Evolutionary conservation across 2,113 vertebrate genomes (phyloP), one percentile per base, ranked within the genome.

Genomic region (Muntiacus reevesi): DNA sequence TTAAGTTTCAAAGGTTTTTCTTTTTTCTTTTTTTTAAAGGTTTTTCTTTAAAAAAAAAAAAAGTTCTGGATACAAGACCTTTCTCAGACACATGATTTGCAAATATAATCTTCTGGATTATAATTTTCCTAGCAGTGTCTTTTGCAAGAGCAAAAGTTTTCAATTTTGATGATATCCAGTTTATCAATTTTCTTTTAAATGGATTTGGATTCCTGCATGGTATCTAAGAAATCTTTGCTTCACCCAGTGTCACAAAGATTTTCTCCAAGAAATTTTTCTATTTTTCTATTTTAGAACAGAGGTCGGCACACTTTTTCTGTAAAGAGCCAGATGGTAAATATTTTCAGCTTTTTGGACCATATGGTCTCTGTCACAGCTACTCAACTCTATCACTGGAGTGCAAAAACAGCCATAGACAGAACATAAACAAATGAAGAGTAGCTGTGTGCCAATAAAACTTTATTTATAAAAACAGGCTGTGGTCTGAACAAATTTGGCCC

Each of bases 291-390:
- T 94, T 85, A 59, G 59, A 94, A 92, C 67, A 94, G 79, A 87
- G 90, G 62, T 96, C 36, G 21, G 40, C 79, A 89, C 5, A 28
- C 64, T 96, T 95, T 85, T 87, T 76, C 50, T 84, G 1, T 89
- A 25, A 91, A 94, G 92, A 89, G 81, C 74, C 93, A 92, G 85
- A 87, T 96, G 93, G 47, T 94, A 83, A 97, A 74, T 97, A 78
- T 97, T 90, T 95, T 94, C n/a, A 85, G 57, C n/a, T 95, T 78
- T 94, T 7, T 71, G n/a, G 59, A 45, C 92, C 89, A 62, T 89
- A 59, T 25, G 30, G 54, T 94, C 86, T 92, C 55, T 89, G 92
- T 94, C 79, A 92, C 89, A 76, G 6, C 81, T 90, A 59, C 40
- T 84, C 6, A 30, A 21, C 47, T 88, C 13, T 54, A 15, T 94